These are phyloP conservation scores for Matsumyia berberina DNA, from an alignment of 2,888 invertebrate genomes.

Conservation along the genomic window DNA sequence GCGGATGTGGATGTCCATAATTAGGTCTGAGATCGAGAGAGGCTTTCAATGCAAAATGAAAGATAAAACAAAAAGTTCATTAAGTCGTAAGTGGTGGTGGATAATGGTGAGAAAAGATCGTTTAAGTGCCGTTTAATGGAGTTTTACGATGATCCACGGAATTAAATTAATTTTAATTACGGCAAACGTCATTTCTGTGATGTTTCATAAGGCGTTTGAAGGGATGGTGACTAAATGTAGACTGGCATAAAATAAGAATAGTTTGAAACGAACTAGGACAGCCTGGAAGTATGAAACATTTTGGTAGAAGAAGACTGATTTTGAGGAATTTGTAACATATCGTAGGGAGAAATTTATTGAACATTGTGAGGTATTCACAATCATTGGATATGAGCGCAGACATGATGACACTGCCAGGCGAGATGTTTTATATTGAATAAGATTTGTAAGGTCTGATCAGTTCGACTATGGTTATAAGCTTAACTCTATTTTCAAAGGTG, in stretches of 20 bases:
- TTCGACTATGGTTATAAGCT: too few relatives aligned
- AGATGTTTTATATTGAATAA: too few relatives aligned
- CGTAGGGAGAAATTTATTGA: too few relatives aligned
- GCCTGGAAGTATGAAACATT: constrained; percentile 1
- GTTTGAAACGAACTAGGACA: neutral
- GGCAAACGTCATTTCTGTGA: neutral
- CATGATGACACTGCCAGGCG: too few relatives aligned
- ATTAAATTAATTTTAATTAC: constrained; percentile 49
- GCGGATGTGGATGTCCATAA: constrained; percentile 46
- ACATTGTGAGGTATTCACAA: too few relatives aligned
- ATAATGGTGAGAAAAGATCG: constrained; percentile 15
- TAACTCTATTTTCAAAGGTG: too few relatives aligned
- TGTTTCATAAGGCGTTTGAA: neutral
- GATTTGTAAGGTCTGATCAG: too few relatives aligned
- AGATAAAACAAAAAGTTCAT: constrained; percentile 14
- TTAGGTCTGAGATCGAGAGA: constrained; percentile 36
- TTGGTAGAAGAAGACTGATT: too few relatives aligned
- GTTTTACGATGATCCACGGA: constrained; percentile 23
- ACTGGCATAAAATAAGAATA: too few relatives aligned
- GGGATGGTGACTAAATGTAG: too few relatives aligned
- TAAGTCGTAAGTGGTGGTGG: constrained; percentile 27
- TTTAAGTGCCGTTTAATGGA: constrained; percentile 30
- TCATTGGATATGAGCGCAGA: too few relatives aligned
- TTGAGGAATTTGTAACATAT: too few relatives aligned
- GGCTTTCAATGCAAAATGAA: neutral